Conservation (phyloP, 2,888 invertebrate genomes). For the Melinaea marsaeus region DNA sequence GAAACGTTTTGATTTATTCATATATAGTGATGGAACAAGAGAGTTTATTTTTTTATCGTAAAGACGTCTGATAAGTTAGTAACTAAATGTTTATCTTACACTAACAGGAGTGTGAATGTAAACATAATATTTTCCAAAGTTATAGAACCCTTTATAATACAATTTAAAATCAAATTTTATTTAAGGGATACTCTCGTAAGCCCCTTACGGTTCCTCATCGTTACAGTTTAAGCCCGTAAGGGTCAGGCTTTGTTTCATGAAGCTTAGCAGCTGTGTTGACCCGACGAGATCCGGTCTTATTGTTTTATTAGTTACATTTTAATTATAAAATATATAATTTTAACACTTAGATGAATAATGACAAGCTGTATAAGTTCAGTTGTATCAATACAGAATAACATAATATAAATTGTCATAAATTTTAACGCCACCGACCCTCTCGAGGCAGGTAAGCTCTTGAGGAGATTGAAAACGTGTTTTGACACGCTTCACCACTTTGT, state of each 20-base stretch:
- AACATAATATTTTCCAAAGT: background rate
- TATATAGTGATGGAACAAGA: no score
- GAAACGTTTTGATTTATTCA: no score
- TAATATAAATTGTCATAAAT: constrained; percentile 4
- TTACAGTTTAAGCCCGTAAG: constrained; percentile 2
- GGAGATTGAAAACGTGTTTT: constrained; percentile 26
- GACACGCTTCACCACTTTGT: constrained; percentile 37
- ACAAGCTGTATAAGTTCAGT: background rate
- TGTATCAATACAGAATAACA: background rate
- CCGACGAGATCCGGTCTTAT: background rate
- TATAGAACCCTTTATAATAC: background rate
- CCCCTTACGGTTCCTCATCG: constrained; percentile 7
- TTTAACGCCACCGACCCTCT: constrained; percentile 10
- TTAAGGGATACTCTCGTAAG: constrained; percentile 4
- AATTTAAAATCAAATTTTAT: constrained; percentile 7
- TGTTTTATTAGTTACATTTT: background rate
- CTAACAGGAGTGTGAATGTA: background rate
- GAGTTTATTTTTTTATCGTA: no score
- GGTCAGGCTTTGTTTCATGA: constrained; percentile 5
- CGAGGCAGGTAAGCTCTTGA: constrained; percentile 9
- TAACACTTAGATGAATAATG: background rate
- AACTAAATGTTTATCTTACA: no score
- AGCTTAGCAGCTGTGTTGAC: constrained; percentile 8
- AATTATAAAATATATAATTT: background rate
- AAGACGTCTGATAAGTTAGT: no score